A percentile compares a stretch with the other conserved stretches of the same genome.
Conservation (phyloP, 1,140 invertebrate species). For the Chrysopa pallens region DNA sequence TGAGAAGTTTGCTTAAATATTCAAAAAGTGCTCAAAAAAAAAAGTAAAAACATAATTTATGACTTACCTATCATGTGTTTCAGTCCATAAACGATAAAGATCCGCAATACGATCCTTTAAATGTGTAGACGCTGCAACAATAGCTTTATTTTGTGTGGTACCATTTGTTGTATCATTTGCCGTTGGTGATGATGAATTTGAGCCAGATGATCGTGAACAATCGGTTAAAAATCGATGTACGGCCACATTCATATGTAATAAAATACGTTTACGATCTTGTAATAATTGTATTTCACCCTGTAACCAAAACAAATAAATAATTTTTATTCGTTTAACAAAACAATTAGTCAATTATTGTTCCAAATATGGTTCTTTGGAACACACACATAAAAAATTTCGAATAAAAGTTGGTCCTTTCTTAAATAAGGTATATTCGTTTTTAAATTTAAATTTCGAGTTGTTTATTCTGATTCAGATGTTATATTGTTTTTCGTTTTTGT, state of each 20-base stretch:
- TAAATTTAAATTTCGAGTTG: no score
- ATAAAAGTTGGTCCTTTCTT: no score
- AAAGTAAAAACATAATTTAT: conserved; percentile 2
- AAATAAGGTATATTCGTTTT: no score
- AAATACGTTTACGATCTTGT: conserved; percentile 46
- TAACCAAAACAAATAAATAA: conserved; percentile 14
- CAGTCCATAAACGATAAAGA: conserved; percentile 58
- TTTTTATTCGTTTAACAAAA: background rate
- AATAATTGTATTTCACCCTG: conserved; percentile 45
- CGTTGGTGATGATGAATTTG: conserved; percentile 8
- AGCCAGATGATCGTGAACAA: conserved; percentile 24
- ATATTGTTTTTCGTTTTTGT: no score
- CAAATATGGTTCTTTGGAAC: no score
- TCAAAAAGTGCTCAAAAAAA: background rate
- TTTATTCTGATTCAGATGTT: no score
- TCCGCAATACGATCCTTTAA: conserved; percentile 55
- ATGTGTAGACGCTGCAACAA: conserved; percentile 16
- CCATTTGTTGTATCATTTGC: background rate
- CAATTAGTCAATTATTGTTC: no score
- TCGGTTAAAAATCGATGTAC: conserved; percentile 49
- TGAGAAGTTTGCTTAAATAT: no score
- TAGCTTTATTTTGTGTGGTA: no score
- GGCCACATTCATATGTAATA: conserved; percentile 53
- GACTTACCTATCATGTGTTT: conserved; percentile 52
- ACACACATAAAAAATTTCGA: no score